phyloP scores from a whole-genome alignment of 2,113 vertebrate genomes.

The Ginglymostoma cirratum region DNA sequence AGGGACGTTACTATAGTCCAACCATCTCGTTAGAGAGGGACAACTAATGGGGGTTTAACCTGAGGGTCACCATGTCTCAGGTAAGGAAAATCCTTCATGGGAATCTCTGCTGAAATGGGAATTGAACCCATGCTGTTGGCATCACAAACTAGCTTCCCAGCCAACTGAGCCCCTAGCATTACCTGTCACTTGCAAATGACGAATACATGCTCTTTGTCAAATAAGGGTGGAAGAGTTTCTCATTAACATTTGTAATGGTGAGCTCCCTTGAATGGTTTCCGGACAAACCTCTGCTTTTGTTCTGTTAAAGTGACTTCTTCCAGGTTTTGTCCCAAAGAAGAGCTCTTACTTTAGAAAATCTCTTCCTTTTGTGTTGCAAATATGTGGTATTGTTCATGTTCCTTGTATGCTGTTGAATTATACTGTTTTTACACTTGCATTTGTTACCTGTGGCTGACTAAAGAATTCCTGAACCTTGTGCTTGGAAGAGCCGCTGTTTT shows the following conservation, averaged over 20 bases:
- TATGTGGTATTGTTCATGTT: not conserved
- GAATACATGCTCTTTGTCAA: not conserved
- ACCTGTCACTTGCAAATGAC: not conserved
- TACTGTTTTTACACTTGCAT: not conserved
- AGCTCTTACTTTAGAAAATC: not conserved
- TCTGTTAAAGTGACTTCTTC: not conserved
- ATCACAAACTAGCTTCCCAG: too few relatives aligned
- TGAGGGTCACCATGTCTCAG: too few relatives aligned
- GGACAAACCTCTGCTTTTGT: not conserved
- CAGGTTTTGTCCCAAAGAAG: too few relatives aligned
- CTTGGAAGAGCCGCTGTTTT: not conserved
- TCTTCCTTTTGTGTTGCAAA: not conserved
- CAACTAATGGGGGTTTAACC: too few relatives aligned
- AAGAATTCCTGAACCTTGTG: not conserved
- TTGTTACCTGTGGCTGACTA: not conserved
- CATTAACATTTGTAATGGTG: not conserved
- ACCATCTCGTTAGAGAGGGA: too few relatives aligned
- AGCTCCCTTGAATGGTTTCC: not conserved
- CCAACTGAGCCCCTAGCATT: too few relatives aligned
- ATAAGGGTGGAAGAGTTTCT: not conserved
- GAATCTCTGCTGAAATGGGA: too few relatives aligned
- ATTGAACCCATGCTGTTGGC: too few relatives aligned
- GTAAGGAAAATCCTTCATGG: too few relatives aligned
- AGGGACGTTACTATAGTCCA: too few relatives aligned
- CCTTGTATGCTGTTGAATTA: not conserved